Percentiles rank a stretch among this genome's conserved stretches.
phyloP scores from a whole-genome alignment of 1,140 invertebrate genomes.

The Heterodera schachtii region DNA sequence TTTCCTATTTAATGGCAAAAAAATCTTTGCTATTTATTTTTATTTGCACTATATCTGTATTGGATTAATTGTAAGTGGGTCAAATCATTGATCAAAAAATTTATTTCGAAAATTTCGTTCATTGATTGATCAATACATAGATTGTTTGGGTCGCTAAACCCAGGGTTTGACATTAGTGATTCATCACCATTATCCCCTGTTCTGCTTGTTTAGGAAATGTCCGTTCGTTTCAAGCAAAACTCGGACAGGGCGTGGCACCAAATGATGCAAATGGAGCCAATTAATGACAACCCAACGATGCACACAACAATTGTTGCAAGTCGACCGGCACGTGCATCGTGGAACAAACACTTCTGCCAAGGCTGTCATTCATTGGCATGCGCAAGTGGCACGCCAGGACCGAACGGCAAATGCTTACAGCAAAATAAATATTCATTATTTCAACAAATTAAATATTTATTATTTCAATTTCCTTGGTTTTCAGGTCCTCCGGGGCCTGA shows the following conservation, averaged over 20 bases:
- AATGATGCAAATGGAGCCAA: slow-evolving; percentile 6
- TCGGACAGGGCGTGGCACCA: slow-evolving; percentile 24
- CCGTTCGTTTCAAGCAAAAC: slow-evolving; percentile 10
- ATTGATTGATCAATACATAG: no score
- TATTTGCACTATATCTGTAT: no score
- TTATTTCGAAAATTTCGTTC: no score
- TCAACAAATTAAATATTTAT: no score
- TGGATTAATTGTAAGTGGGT: no score
- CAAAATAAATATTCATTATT: no score
- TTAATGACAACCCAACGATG: neutral
- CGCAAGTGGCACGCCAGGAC: slow-evolving; percentile 39
- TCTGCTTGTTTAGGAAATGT: slow-evolving; percentile 15
- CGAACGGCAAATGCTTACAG: neutral
- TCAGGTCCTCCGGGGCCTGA: slow-evolving; percentile 42
- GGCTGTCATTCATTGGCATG: slow-evolving; percentile 45
- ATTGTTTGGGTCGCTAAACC: no score
- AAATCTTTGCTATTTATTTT: no score
- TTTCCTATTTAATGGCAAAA: no score
- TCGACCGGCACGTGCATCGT: slow-evolving; percentile 40
- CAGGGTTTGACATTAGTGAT: no score
- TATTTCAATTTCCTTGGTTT: neutral
- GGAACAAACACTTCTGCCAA: slow-evolving; percentile 22
- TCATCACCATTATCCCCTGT: no score
- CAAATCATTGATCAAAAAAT: no score
- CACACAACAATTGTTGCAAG: slow-evolving; percentile 23